Evolutionary conservation across 2,888 invertebrate genomes (phyloP), one percentile per base, ranked within the genome.

Genomic region (Eupithecia tripunctaria): DNA sequence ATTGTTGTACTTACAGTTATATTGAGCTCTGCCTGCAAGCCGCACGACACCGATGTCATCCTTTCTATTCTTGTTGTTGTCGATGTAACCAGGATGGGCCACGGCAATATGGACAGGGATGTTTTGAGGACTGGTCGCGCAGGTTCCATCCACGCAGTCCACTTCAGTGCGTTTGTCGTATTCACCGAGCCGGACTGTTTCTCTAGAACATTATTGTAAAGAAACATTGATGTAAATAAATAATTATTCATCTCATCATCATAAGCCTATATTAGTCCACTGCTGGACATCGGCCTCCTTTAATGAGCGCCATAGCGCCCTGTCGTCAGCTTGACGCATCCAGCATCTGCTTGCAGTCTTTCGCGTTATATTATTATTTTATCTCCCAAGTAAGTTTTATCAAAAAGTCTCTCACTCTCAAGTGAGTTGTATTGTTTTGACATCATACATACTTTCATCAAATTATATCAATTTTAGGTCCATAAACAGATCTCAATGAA

Each of bases 101-200:
- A 96, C 95, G 1, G 95, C 91, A n/a, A 95, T 91, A 36, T 96
- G 95, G 2, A 97, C 94, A 0, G 92, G 90, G 27, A 97, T 94
- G 76, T 97, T 95, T 77, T 96, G 85, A 0, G 96, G 95, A 0
- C 95, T 94, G 65, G 96, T 96, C 0, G 97, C 95, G 81, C 97
- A 97, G 8, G 90, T 71, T 74, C 86, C 79, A 82, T 92, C 84
- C 27, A 95, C 88, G 85, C 97, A 97, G 82, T 97, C 97, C 0
- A 94, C 88, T 51, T 95, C 94, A 1, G 94, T 95, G 78, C 95
- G 94, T 0, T 94, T 95, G 82, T 97, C 95, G 81, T 96, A 96
- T 88, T 97, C 97, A 1, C 97, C 97, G 56, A 97, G 88, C 15
- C 96, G 94, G 3, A 95, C 95, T 59, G 92, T 89, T 76, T 91